Percentiles rank a stretch among this genome's conserved stretches.
Evolutionary conservation across 2,888 invertebrate genomes (phyloP).

Genomic region (Nineta flava): DNA sequence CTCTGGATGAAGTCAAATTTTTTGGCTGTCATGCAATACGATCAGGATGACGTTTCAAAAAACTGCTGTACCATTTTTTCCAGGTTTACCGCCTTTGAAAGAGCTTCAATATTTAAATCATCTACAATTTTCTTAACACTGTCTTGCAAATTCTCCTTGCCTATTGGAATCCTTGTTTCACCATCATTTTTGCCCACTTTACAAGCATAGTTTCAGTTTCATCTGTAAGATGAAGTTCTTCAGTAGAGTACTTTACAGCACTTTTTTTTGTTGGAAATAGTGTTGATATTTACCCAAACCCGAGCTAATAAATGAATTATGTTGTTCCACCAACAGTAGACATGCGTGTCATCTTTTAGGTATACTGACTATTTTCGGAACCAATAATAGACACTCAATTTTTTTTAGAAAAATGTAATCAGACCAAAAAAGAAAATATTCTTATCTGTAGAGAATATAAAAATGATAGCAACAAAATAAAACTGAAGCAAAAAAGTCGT

Average conservation of each 20-base stretch:
- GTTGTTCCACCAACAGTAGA: not conserved
- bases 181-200: not conserved
- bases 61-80: not conserved
- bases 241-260: not conserved
- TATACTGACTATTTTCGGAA: not conserved
- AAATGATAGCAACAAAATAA: not conserved
- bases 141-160: constrained; percentile 3
- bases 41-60: not conserved
- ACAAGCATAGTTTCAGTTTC: not conserved
- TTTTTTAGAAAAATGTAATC: not conserved
- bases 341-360: not conserved
- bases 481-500: not conserved
- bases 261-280: not conserved
- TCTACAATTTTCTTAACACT: constrained; percentile 5
- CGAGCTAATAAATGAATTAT: not conserved
- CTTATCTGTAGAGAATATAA: not conserved
- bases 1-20: constrained; percentile 1
- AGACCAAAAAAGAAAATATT: not conserved
- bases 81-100: not conserved
- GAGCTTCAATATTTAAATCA: not conserved
- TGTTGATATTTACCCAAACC: not conserved
- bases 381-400: not conserved
- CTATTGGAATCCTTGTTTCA: constrained; percentile 5
- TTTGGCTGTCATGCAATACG: not conserved
- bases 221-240: not conserved